Conservation (phyloP, 2,888 invertebrate genomes). For the Muscina levida region DNA sequence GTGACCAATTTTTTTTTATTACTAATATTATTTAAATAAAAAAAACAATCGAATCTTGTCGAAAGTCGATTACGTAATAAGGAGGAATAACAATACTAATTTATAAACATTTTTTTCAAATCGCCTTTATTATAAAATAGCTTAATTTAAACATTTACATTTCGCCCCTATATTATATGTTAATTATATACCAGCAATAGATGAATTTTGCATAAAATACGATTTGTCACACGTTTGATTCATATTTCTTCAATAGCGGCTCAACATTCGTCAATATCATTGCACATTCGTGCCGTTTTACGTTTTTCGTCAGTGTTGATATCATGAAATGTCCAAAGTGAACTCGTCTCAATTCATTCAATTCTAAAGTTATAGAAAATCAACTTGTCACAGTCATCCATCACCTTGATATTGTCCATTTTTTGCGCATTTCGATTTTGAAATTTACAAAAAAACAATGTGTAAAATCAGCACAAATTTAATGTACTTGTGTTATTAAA, state of each 20-base stretch:
- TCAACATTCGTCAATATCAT: neutral
- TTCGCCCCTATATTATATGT: no score
- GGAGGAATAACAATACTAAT: no score
- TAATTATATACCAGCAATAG: no score
- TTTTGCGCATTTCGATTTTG: slow-evolving; percentile 19
- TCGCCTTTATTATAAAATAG: no score
- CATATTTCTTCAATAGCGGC: neutral
- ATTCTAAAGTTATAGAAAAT: neutral
- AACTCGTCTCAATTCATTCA: slow-evolving; percentile 22
- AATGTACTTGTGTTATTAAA: slow-evolving; percentile 39
- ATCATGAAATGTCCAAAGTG: slow-evolving; percentile 40
- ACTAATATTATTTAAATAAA: no score
- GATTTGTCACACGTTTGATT: neutral
- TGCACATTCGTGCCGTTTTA: slow-evolving; percentile 14
- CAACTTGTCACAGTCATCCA: slow-evolving; percentile 51
- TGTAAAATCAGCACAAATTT: slow-evolving; percentile 46
- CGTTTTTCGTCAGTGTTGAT: slow-evolving; percentile 15
- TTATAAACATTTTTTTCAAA: no score
- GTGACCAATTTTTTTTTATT: no score
- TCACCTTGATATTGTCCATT: slow-evolving; percentile 53
- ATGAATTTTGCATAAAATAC: no score
- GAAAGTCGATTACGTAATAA: no score
- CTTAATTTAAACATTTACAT: no score
- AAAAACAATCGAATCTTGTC: no score
- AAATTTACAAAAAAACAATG: slow-evolving; percentile 8